Evolutionary conservation across 2,113 vertebrate genomes (phyloP), one percentile per base, ranked within the genome.

Genomic region (Pachypanchax playfairii): DNA sequence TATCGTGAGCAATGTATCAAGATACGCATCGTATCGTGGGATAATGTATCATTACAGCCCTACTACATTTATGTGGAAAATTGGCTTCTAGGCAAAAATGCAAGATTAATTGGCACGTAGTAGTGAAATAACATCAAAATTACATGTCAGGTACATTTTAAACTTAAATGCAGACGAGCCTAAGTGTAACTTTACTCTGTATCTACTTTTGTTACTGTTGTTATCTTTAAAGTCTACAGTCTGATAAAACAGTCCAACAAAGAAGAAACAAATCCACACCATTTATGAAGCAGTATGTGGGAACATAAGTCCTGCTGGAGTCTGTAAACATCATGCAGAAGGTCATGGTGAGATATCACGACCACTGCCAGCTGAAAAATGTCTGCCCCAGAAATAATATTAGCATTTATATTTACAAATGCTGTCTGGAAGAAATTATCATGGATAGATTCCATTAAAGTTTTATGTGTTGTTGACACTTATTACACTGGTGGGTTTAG

Each of bases 331-430:
- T 44, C 29, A 60, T 53, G 62, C 70, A 64, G 55, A 38, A 33
- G 36, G 42, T 44, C 51, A 62, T 26, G n/a, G 4, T 47, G 46
- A 36, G 25, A 36, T 26, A 47, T 4, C 1, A 42, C 13, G 28
- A 70, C 41, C n/a, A 38, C 48, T 24, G 62, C 44, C 12, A 20
- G 50, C 63, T 56, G 66, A 58, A 48, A 77, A 64, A 80, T 70
- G 77, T 71, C 78, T 12, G 46, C 58, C 31, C 47, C 31, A 5
- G 22, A 12, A 65, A 62, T 41, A 68, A 50, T 42, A 74, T 81
- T 63, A 69, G 71, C 71, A 77, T 82, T 82, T 80, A 70, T 57
- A 78, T 36, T 46, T 53, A 35, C 6, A 22, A 15, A 51, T 65
- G 31, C 66, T 33, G 58, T 56, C 58, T 59, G 42, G 47, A 26